A percentile compares a stretch with the other conserved stretches of the same genome.
phyloP scores from a whole-genome alignment of 2,888 invertebrate genomes.

The Chloromyia formosa region DNA sequence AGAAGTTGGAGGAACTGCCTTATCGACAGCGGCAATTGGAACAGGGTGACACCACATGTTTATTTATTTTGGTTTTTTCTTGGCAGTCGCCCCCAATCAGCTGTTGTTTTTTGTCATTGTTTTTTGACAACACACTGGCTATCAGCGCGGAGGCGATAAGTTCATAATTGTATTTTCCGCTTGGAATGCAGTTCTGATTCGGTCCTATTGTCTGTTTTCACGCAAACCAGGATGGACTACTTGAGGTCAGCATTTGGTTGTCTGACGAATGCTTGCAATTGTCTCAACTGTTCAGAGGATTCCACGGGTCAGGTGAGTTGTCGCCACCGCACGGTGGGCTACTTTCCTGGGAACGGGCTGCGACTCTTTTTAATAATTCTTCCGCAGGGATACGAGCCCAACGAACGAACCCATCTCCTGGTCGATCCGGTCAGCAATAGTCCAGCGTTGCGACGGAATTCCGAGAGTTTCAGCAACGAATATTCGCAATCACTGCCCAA shows the following conservation, averaged over 20 bases:
- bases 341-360: not conserved
- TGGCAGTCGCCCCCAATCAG: not conserved
- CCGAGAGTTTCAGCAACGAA: constrained; percentile 72
- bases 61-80: not conserved
- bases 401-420: constrained; percentile 81
- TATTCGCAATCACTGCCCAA: constrained; percentile 73
- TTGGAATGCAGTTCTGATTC: not conserved
- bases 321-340: not conserved
- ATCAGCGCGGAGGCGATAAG: not conserved
- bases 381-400: constrained; percentile 64
- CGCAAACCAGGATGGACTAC: constrained; percentile 57
- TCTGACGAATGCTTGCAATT: constrained; percentile 59
- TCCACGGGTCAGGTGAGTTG: constrained; percentile 56
- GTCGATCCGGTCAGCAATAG: constrained; percentile 81
- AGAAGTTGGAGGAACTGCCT: not conserved
- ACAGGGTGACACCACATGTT: not conserved
- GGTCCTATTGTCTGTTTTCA: not conserved
- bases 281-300: constrained; percentile 61
- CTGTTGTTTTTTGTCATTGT: constrained; percentile 33
- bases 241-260: constrained; percentile 59
- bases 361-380: not conserved
- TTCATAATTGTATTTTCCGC: not conserved
- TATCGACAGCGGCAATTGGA: not conserved
- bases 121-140: constrained; percentile 10
- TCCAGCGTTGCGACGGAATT: constrained; percentile 76